phyloP scores from a whole-genome alignment of 2,888 invertebrate species.

The Candidula unifasciata region DNA sequence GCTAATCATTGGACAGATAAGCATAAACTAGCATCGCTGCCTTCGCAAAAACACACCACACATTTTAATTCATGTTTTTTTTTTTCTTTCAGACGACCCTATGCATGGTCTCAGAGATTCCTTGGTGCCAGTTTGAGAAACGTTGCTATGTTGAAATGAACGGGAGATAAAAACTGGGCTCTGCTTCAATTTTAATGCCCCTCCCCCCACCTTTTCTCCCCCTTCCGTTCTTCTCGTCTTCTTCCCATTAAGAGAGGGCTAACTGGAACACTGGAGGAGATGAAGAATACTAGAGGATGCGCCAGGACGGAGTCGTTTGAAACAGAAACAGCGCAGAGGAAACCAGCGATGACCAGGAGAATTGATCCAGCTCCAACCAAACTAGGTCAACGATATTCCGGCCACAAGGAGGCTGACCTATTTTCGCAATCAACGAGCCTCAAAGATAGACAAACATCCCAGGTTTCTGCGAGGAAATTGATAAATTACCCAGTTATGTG shows the following conservation, averaged over 20 bases:
- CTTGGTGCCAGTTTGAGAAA: too few species aligned
- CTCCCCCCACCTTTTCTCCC: too few species aligned
- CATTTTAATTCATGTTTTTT: too few species aligned
- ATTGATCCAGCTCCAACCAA: background rate
- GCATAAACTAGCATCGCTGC: too few species aligned
- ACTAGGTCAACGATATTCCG: background rate
- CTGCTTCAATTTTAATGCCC: too few species aligned
- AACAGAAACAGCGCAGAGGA: constrained; percentile 10
- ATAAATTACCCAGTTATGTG: background rate
- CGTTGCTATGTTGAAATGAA: too few species aligned
- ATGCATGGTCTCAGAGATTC: too few species aligned
- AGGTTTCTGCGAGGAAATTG: background rate
- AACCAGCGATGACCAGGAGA: background rate
- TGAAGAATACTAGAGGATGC: background rate
- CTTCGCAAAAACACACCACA: too few species aligned
- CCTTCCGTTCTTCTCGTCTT: background rate
- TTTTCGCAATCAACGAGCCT: background rate
- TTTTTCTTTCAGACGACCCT: too few species aligned
- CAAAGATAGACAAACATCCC: background rate
- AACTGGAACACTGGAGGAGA: background rate
- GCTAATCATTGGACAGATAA: too few species aligned
- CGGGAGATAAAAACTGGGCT: too few species aligned
- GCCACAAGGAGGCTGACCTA: background rate
- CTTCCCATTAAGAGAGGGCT: background rate
- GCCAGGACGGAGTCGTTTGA: background rate